These are phyloP conservation scores for Martes flavigula DNA, from an alignment of 2,797 vertebrate species.

Conservation along the genomic window DNA sequence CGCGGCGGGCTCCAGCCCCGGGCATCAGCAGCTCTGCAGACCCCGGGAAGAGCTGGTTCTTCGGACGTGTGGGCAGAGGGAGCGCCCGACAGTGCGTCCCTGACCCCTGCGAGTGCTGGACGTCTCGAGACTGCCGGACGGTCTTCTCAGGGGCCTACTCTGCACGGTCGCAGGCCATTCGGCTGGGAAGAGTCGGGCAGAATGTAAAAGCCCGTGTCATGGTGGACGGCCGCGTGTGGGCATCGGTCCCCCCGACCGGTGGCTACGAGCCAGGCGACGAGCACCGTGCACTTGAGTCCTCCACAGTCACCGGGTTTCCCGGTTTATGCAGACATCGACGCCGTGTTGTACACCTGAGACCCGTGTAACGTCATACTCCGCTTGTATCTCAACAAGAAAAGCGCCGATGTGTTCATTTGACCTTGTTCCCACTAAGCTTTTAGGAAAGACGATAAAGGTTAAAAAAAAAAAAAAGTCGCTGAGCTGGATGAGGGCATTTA, in stretches of 20 bases:
- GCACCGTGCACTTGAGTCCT: slow-evolving; percentile 47
- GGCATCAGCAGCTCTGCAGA: background rate
- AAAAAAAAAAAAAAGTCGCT: background rate
- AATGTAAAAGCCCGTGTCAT: slow-evolving; percentile 72
- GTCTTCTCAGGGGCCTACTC: slow-evolving; percentile 63
- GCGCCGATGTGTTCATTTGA: background rate
- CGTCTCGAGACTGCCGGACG: slow-evolving; percentile 67
- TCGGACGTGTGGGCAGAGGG: slow-evolving; percentile 57
- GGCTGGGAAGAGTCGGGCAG: slow-evolving; percentile 67
- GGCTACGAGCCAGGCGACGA: background rate
- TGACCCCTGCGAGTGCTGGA: slow-evolving; percentile 53
- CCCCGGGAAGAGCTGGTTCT: background rate
- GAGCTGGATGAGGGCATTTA: slow-evolving; percentile 20
- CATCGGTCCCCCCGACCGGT: background rate
- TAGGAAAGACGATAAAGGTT: background rate
- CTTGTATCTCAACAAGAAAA: background rate
- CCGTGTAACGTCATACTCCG: accelerated
- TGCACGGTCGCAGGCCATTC: slow-evolving; percentile 62
- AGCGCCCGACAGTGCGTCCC: slow-evolving; percentile 50
- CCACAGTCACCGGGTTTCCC: slow-evolving; percentile 62
- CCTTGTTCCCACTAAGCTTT: background rate
- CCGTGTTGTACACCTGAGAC: accelerated
- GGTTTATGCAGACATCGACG: accelerated
- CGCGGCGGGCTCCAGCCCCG: accelerated
- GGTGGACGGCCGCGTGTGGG: slow-evolving; percentile 64